phyloP scores from a whole-genome alignment of 2,113 vertebrate genomes.

The Monarcha castaneiventris region DNA sequence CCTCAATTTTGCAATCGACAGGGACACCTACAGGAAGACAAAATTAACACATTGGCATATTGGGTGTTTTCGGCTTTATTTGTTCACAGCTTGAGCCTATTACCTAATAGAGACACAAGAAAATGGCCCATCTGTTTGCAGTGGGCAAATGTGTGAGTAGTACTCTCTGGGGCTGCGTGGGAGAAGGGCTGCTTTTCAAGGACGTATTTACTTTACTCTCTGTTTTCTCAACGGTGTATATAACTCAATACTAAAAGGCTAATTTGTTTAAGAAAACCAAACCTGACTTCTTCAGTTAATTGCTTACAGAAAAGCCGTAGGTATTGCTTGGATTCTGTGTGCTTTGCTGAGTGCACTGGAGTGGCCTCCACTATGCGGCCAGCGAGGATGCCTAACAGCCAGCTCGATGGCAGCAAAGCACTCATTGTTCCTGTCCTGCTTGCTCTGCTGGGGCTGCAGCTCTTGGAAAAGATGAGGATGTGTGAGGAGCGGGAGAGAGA shows the following conservation, averaged over 20 bases:
- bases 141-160: conserved; percentile 60
- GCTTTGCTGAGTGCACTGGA: conserved; percentile 27
- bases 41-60: conserved; percentile 65
- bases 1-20: conserved; percentile 38
- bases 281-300: conserved; percentile 66
- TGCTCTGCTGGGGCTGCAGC: not conserved
- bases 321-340: conserved; percentile 20
- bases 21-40: conserved; percentile 63
- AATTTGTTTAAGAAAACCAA: conserved; percentile 69
- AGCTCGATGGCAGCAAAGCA: not conserved
- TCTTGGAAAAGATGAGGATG: not conserved
- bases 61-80: conserved; percentile 70
- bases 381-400: not conserved
- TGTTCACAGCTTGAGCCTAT: conserved; percentile 70
- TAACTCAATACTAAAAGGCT: conserved; percentile 64
- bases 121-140: conserved; percentile 69
- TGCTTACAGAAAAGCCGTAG: conserved; percentile 56
- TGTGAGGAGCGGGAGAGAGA: not conserved
- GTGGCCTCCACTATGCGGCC: not conserved
- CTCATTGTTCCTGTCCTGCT: not conserved
- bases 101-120: conserved; percentile 70
- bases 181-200: conserved; percentile 63
- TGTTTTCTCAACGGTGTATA: conserved; percentile 67
- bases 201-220: conserved; percentile 58
- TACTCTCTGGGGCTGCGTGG: conserved; percentile 46